Conservation (phyloP, 2,888 invertebrate species). For the Pediacus dermestoides region DNA sequence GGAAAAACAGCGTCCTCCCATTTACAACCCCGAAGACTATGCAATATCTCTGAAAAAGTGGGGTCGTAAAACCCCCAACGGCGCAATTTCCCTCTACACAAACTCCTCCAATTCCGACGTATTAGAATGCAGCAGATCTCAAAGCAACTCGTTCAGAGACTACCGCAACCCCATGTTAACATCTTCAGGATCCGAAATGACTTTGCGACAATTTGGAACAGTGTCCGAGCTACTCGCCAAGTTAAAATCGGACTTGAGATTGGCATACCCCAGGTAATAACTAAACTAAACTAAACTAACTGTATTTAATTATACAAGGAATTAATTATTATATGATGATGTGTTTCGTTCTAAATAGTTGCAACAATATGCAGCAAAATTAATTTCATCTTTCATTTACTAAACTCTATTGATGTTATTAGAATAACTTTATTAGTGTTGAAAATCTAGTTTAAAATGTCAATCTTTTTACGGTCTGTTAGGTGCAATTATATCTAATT, state of each 20-base stretch:
- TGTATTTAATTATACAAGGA: no score
- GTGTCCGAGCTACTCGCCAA: slow-evolving; percentile 85
- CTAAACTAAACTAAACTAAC: no score
- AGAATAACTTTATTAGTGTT: no score
- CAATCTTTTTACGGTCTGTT: no score
- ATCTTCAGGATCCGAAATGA: slow-evolving; percentile 77
- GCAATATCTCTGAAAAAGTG: slow-evolving; percentile 76
- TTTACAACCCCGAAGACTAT: slow-evolving; percentile 89
- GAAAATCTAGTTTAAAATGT: no score
- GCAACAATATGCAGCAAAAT: no score
- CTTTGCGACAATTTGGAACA: slow-evolving; percentile 79
- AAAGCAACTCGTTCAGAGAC: slow-evolving; percentile 41
- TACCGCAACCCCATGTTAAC: slow-evolving; percentile 66
- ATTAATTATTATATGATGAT: no score
- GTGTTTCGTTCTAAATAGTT: no score
- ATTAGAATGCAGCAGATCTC: slow-evolving; percentile 34
- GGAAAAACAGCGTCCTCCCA: slow-evolving; percentile 82
- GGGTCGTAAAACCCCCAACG: slow-evolving; percentile 61
- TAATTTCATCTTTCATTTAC: no score
- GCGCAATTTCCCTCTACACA: slow-evolving; percentile 39
- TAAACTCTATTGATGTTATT: no score
- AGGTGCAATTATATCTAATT: no score
- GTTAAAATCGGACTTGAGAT: slow-evolving; percentile 77
- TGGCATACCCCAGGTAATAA: slow-evolving; percentile 85
- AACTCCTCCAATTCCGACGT: slow-evolving; percentile 34